Evolutionary conservation across 2,797 vertebrate genomes (phyloP).

Genomic region (Parauchenoglanis ngamensis): DNA sequence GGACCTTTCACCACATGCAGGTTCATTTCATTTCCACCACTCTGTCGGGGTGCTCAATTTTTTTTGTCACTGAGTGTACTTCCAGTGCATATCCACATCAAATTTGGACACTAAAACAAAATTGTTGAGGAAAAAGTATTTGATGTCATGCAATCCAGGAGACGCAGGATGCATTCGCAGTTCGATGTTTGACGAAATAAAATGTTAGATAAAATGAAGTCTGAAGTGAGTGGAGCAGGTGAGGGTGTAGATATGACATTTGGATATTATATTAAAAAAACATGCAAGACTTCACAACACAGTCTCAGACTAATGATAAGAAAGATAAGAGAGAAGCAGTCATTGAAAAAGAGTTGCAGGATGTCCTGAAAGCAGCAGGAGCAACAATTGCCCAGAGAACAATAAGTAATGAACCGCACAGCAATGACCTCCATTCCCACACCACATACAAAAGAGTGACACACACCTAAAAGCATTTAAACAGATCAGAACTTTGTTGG

Average conservation of each 20-base stretch:
- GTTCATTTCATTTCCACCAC: too few relatives aligned
- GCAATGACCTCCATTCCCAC: not conserved
- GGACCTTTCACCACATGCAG: too few relatives aligned
- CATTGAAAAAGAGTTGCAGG: not conserved
- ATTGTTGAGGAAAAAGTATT: not conserved
- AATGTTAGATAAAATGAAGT: too few relatives aligned
- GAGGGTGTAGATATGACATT: too few relatives aligned
- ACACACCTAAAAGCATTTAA: not conserved
- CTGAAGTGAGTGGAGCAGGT: too few relatives aligned
- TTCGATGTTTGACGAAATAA: too few relatives aligned
- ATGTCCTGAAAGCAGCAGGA: not conserved
- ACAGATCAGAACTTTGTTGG: not conserved
- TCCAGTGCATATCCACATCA: not conserved
- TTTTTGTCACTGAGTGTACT: not conserved
- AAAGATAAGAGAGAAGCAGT: not conserved
- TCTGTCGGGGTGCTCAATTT: too few relatives aligned
- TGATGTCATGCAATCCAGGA: too few relatives aligned
- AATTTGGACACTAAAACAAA: not conserved
- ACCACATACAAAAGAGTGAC: not conserved
- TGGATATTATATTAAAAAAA: too few relatives aligned
- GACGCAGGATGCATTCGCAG: too few relatives aligned
- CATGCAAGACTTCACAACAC: not conserved
- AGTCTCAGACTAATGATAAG: not conserved
- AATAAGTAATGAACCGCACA: not conserved
- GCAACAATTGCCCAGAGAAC: not conserved